Base-by-base conservation (phyloP, 1,140 invertebrate species). In the Drosophila pseudoananassae region DNA sequence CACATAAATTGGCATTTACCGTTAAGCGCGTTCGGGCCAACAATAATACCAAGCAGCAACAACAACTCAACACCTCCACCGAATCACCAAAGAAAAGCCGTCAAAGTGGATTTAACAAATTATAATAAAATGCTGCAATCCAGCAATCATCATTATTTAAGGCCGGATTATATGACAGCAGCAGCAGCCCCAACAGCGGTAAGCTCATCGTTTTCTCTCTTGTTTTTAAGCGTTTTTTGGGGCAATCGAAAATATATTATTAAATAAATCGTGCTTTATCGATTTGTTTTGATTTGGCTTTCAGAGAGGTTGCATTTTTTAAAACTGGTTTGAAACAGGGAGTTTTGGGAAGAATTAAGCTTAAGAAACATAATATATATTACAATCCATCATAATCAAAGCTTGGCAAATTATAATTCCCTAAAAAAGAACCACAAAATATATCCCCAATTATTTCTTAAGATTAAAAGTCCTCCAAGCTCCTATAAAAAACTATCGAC, bases 151-250 rank as follows among this genome's bases (percentile, higher is more conserved):
- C 97, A 98, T 93, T 98, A 98, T 93, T 94, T 98, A 90, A 94
- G 96, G 93, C 97, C 97, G 94, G 97, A 98, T 93, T 98, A 98
- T 92, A 94, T 98, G 91, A 96, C 96, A 83, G 96, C 97, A 78
- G 96, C 97, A 25, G 61, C 82, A 76, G 93, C 97, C 73, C 96
- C 97, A 61, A 97, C 96, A 47, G 97, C 97, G 94, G 97, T 98
- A 94, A 95, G 96, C 93, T n/a, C 27, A 52, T 59, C 40, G 33
- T 12, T 49, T 43, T 43, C n/a, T 31, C n/a, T 61, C 29, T n/a
- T 65, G 20, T 20, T 33, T 54, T 17, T 15, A 20, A 47, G 10
- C 47, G 8, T 15, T 38, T 29, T 43, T 52, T 10, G 1, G 14
- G 40, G 40, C 6, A 17, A 43, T 43, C 40, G 40, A 43, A 43